Conservation (phyloP, 2,888 invertebrate species). For the Heliconius ismenius region DNA sequence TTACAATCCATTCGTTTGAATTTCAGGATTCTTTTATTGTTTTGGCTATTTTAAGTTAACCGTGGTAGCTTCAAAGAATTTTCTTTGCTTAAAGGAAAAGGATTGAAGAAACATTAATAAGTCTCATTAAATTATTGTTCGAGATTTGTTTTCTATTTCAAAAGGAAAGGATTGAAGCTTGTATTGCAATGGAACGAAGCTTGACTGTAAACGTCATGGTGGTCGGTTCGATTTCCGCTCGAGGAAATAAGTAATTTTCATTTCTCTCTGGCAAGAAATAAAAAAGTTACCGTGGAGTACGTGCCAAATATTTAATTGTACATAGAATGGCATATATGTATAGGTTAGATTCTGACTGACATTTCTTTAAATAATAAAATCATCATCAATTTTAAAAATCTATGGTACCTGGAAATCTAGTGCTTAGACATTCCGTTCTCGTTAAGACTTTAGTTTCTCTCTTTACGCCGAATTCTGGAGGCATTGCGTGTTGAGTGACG, state of each 20-base stretch:
- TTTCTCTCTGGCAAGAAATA: background rate
- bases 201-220: background rate
- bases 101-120: slow-evolving; percentile 7
- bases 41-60: slow-evolving; percentile 4
- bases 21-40: background rate
- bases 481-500: too few species aligned
- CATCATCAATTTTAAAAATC: too few species aligned
- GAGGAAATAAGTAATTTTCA: background rate
- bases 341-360: too few species aligned
- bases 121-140: background rate
- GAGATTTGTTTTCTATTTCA: background rate
- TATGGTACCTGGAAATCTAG: too few species aligned
- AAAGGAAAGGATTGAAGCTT: background rate
- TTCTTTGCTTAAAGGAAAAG: slow-evolving; percentile 5
- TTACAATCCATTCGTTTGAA: slow-evolving; percentile 8
- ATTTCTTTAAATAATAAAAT: too few species aligned
- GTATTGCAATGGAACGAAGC: background rate
- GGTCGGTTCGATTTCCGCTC: background rate
- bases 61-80: background rate
- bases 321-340: too few species aligned
- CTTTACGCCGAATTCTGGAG: too few species aligned
- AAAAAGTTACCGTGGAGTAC: background rate
- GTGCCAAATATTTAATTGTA: too few species aligned
- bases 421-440: too few species aligned
- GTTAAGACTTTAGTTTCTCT: too few species aligned